A percentile compares a stretch with the other conserved stretches of the same genome.
phyloP scores from a whole-genome alignment of 2,113 vertebrate species.

The Galbula dea region DNA sequence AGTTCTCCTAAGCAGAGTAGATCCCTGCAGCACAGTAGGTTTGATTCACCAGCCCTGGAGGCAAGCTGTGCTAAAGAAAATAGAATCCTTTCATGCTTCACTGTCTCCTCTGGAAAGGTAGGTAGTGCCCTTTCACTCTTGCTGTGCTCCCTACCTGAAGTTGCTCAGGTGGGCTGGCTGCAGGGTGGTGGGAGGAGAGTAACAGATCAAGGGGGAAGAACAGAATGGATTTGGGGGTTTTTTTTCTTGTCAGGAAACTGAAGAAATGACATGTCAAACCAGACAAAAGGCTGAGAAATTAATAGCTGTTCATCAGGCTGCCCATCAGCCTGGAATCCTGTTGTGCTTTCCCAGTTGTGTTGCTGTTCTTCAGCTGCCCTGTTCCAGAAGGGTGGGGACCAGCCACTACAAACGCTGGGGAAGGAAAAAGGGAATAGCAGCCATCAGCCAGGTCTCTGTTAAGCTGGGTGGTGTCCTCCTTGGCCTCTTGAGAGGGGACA shows the following conservation, averaged over 20 bases:
- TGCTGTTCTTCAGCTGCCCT: neutral
- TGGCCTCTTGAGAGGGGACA: neutral
- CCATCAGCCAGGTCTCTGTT: neutral
- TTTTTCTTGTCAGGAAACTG: neutral
- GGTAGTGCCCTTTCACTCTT: neutral
- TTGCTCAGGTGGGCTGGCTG: neutral
- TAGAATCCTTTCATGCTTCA: neutral
- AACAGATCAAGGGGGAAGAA: neutral
- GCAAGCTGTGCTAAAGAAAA: neutral
- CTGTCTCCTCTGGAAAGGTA: neutral
- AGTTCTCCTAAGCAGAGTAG: neutral
- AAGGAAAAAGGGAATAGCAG: neutral
- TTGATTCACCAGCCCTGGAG: neutral
- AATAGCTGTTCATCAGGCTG: neutral
- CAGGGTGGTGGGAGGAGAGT: too few relatives aligned
- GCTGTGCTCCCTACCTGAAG: accelerated
- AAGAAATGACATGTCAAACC: neutral
- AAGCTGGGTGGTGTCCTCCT: neutral
- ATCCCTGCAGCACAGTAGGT: accelerated
- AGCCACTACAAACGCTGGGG: neutral
- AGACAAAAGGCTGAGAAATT: neutral
- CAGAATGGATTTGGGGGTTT: neutral
- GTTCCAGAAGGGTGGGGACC: neutral
- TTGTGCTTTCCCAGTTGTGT: neutral
- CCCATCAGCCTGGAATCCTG: neutral